Conservation (phyloP, 2,113 vertebrate species). For the Strigops habroptila region DNA sequence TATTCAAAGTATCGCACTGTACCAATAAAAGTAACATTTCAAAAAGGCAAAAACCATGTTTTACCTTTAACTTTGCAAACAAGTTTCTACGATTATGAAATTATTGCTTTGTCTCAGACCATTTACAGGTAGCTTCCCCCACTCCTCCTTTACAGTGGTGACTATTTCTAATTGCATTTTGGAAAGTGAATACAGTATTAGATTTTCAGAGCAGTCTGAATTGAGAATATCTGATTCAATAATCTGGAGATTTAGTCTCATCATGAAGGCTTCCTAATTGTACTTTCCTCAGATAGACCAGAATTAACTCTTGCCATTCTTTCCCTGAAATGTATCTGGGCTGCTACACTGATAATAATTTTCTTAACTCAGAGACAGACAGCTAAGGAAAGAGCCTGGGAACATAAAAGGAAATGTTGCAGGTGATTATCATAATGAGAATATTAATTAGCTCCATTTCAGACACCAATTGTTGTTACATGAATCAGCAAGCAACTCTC, state of each 20-base stretch:
- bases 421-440: constrained; percentile 42
- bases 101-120: neutral
- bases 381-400: neutral
- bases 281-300: constrained; percentile 1
- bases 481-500: neutral
- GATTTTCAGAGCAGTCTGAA: neutral
- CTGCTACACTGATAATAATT: constrained; percentile 51
- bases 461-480: neutral
- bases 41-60: neutral
- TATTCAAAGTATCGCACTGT: neutral
- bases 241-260: constrained; percentile 39
- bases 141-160: neutral
- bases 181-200: neutral
- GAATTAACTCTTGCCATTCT: constrained; percentile 51
- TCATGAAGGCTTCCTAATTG: constrained; percentile 38
- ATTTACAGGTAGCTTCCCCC: neutral
- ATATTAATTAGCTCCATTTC: constrained; percentile 55
- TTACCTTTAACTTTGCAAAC: neutral
- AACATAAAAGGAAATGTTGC: constrained; percentile 42
- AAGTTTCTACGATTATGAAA: neutral
- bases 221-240: neutral
- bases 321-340: constrained; percentile 24
- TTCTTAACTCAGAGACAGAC: constrained; percentile 24
- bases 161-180: neutral
- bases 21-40: neutral